Evolutionary conservation across 2,113 vertebrate genomes (phyloP).

Genomic region (Cryptotis parvus): DNA sequence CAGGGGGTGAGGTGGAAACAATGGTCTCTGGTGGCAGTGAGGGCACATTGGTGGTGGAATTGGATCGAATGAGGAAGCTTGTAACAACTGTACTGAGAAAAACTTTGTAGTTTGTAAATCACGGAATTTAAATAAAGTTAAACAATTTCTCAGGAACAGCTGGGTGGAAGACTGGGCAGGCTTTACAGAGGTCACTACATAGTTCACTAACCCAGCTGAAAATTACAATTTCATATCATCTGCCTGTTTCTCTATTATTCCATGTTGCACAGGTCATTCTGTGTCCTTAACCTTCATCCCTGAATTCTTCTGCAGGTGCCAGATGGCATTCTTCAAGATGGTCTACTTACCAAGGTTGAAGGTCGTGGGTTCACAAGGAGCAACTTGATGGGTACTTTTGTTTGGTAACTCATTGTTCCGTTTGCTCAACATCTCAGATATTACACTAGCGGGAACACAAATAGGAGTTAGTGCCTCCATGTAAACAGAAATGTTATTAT

Average conservation of each 20-base stretch:
- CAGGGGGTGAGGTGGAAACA: too few species aligned
- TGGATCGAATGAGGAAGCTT: too few species aligned
- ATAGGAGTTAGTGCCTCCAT: conserved; percentile 79
- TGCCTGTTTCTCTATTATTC: not conserved
- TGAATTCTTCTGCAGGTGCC: not conserved
- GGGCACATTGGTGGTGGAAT: too few species aligned
- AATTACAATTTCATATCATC: not conserved
- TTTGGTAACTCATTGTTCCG: conserved; percentile 59
- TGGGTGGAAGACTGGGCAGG: not conserved
- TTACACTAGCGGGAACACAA: conserved; percentile 85
- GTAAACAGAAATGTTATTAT: conserved; percentile 68
- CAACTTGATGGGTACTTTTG: conserved; percentile 69
- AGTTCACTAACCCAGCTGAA: not conserved
- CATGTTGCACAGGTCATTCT: not conserved
- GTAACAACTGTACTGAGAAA: too few species aligned
- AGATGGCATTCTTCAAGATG: not conserved
- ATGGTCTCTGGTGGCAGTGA: too few species aligned
- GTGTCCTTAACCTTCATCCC: not conserved
- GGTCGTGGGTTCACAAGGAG: conserved; percentile 40
- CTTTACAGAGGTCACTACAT: not conserved
- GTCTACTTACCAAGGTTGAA: conserved; percentile 84
- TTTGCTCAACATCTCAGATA: conserved; percentile 82
- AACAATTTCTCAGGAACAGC: not conserved
- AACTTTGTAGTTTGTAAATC: too few species aligned
- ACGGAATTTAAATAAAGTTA: not conserved